These are phyloP conservation scores for Verasper variegatus DNA, from an alignment of 2,113 vertebrate genomes.

Conservation along the genomic window DNA sequence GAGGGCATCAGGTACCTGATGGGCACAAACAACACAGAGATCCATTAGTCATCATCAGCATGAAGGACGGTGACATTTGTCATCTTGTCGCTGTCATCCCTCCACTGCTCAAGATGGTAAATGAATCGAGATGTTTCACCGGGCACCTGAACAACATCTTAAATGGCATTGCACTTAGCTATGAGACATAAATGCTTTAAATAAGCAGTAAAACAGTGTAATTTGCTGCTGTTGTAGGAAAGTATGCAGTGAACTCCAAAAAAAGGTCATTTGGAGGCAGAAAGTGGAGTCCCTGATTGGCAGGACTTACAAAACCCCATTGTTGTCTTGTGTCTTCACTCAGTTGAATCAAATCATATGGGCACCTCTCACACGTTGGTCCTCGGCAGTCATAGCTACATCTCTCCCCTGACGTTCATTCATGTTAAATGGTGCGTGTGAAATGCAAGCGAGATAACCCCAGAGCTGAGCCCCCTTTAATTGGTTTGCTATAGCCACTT, in stretches of 20 bases:
- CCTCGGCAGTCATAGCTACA: conserved; percentile 13
- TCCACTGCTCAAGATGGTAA: conserved; percentile 35
- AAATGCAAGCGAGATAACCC: conserved; percentile 56
- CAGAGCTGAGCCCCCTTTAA: conserved; percentile 54
- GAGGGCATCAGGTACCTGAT: conserved; percentile 94
- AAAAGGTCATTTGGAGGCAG: conserved; percentile 7
- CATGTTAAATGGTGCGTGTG: conserved; percentile 63
- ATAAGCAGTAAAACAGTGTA: conserved; percentile 9
- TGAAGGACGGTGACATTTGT: conserved; percentile 59
- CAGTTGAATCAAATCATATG: conserved; percentile 31
- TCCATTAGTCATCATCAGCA: conserved; percentile 59
- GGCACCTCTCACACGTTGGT: conserved; percentile 19
- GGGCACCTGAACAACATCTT: conserved; percentile 32
- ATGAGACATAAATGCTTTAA: conserved; percentile 22
- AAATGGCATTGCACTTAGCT: conserved; percentile 37
- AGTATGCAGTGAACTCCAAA: conserved; percentile 1
- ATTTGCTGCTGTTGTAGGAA: conserved; percentile 15
- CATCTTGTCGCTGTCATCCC: conserved; percentile 46
- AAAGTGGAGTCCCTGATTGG: conserved; percentile 18
- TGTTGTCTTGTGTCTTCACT: conserved; percentile 40
- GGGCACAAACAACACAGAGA: conserved; percentile 48
- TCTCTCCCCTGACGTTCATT: conserved; percentile 38
- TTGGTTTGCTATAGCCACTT: conserved; percentile 70
- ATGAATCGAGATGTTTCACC: conserved; percentile 56
- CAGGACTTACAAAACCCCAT: conserved; percentile 31